A percentile compares a stretch with the other conserved stretches of the same genome.
phyloP scores from a whole-genome alignment of 2,113 vertebrate genomes.

The Salminus brasiliensis region DNA sequence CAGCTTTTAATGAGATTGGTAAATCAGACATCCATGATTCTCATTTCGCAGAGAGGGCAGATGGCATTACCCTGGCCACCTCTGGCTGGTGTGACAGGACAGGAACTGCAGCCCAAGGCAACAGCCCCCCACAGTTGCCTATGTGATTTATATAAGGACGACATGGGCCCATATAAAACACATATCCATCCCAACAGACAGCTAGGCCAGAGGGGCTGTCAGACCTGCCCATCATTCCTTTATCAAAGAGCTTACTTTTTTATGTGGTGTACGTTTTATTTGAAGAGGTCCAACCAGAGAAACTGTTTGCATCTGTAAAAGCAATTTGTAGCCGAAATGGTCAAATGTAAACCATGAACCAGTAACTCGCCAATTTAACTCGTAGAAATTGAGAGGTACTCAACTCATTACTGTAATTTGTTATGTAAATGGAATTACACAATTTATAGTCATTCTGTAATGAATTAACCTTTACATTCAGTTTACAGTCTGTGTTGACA shows the following conservation, averaged over 20 bases:
- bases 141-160: constrained; percentile 9
- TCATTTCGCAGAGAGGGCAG: constrained; percentile 14
- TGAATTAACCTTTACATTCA: no score
- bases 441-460: no score
- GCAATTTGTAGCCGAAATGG: background rate
- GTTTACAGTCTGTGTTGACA: no score
- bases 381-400: background rate
- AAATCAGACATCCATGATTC: constrained; percentile 58
- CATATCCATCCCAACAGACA: constrained; percentile 14
- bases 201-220: background rate
- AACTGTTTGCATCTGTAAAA: background rate
- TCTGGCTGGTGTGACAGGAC: constrained; percentile 12
- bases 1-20: constrained; percentile 65
- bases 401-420: background rate
- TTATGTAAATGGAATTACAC: no score
- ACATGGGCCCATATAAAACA: constrained; percentile 9
- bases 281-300: background rate
- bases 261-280: background rate
- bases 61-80: constrained; percentile 17
- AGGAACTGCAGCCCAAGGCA: constrained; percentile 19
- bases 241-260: background rate
- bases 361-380: background rate
- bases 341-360: background rate
- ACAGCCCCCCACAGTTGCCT: background rate
- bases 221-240: constrained; percentile 4